Evolutionary conservation across 2,113 vertebrate genomes (phyloP).

Genomic region (Potamarius usumacintae): DNA sequence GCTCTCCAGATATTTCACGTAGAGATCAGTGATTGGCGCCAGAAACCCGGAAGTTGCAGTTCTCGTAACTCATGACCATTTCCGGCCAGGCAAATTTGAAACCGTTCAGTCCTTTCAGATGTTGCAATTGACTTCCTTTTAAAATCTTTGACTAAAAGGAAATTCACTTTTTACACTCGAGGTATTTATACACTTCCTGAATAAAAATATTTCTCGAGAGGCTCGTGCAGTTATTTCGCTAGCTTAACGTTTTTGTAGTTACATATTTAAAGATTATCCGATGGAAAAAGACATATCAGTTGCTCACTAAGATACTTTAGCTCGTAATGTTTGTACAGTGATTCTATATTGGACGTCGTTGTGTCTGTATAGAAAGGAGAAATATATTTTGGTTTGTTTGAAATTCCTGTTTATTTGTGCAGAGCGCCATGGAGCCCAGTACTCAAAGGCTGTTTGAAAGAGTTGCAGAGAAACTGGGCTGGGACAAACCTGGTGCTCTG

Average conservation of each 20-base stretch:
- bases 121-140: neutral
- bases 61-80: neutral
- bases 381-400: neutral
- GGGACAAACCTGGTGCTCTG: conserved; percentile 61
- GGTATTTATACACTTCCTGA: neutral
- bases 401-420: neutral
- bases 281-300: neutral
- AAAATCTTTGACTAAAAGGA: neutral
- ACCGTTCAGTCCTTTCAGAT: neutral
- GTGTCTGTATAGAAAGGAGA: neutral
- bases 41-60: neutral
- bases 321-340: neutral
- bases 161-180: neutral
- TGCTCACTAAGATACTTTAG: neutral
- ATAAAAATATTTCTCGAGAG: neutral
- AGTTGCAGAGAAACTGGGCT: conserved; percentile 67
- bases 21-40: neutral
- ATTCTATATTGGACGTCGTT: neutral
- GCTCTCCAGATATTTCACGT: too few species aligned
- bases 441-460: conserved; percentile 61
- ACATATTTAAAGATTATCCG: neutral
- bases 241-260: neutral
- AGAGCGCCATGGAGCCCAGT: conserved; percentile 59
- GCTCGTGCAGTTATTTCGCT: neutral
- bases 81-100: conserved; percentile 36